A percentile compares a stretch with the other conserved stretches of the same genome.
These are phyloP conservation scores for Artemia franciscana DNA, from an alignment of 1,140 invertebrate genomes.

Conservation along the genomic window DNA sequence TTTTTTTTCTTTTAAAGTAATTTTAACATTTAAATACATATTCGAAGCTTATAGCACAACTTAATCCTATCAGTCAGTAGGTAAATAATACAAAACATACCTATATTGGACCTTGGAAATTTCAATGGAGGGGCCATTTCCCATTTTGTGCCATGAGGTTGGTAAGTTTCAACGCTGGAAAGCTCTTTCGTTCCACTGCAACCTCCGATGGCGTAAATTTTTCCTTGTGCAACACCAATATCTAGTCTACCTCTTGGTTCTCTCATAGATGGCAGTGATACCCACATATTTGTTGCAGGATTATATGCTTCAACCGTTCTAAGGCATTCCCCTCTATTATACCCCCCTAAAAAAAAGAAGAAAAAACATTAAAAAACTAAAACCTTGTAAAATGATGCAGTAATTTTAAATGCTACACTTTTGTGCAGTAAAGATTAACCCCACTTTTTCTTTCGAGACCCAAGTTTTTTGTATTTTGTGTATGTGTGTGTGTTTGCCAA, in stretches of 20 bases:
- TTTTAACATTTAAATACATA: too few relatives aligned
- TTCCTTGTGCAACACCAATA: conserved; percentile 34
- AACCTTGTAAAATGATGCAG: too few relatives aligned
- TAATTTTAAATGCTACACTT: too few relatives aligned
- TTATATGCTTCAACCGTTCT: conserved; percentile 47
- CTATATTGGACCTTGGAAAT: conserved; percentile 37
- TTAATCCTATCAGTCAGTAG: too few relatives aligned
- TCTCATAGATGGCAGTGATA: conserved; percentile 35
- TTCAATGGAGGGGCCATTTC: conserved; percentile 31
- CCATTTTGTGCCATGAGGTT: conserved; percentile 35
- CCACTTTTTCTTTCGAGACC: too few relatives aligned
- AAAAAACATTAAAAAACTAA: too few relatives aligned
- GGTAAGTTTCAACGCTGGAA: conserved; percentile 37
- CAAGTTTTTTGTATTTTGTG: too few relatives aligned
- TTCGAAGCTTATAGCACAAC: too few relatives aligned
- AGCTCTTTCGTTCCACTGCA: conserved; percentile 51
- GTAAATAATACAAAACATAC: too few relatives aligned
- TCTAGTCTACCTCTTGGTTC: conserved; percentile 46
- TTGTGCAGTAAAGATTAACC: too few relatives aligned
- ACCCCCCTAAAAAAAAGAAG: conserved; percentile 37
- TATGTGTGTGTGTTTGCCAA: too few relatives aligned
- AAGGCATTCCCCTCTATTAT: conserved; percentile 60
- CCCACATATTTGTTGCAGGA: conserved; percentile 40
- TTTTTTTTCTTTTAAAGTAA: too few relatives aligned
- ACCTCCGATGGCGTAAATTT: conserved; percentile 50